These are phyloP conservation scores for Phaedon cochleariae DNA, from an alignment of 2,888 invertebrate genomes.

Conservation along the genomic window DNA sequence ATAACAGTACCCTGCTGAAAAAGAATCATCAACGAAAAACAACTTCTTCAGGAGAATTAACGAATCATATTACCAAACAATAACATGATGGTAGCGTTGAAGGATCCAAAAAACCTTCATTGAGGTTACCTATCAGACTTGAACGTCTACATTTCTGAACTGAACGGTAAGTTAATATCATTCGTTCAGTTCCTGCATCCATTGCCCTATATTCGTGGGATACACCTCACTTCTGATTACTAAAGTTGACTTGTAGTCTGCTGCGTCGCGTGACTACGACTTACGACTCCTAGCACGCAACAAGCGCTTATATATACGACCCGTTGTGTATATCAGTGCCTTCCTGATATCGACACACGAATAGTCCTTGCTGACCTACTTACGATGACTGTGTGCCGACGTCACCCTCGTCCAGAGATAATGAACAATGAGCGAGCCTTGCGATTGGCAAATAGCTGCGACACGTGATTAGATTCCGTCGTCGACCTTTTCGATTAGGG, in stretches of 20 bases:
- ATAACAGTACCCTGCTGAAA: too few species aligned
- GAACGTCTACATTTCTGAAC: too few species aligned
- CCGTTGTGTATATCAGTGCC: slow-evolving; percentile 40
- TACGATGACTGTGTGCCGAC: slow-evolving; percentile 42
- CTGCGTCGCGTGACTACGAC: slow-evolving; percentile 41
- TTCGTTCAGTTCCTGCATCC: neutral
- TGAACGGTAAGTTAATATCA: neutral
- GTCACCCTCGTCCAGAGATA: slow-evolving; percentile 4
- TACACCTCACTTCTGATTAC: slow-evolving; percentile 43
- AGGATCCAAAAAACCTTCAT: too few species aligned
- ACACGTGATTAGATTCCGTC: neutral
- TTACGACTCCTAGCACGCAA: slow-evolving; percentile 38
- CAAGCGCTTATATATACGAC: slow-evolving; percentile 31
- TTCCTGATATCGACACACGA: slow-evolving; percentile 41
- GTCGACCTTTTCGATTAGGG: neutral
- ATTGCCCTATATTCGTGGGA: slow-evolving; percentile 24
- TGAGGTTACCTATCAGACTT: too few species aligned
- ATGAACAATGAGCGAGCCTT: slow-evolving; percentile 17
- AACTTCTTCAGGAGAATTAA: too few species aligned
- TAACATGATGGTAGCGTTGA: too few species aligned
- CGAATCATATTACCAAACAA: too few species aligned
- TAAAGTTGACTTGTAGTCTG: slow-evolving; percentile 46
- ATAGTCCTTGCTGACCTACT: slow-evolving; percentile 45
- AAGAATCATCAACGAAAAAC: too few species aligned
- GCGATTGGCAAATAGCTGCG: neutral